Base-by-base conservation (phyloP, 2,888 invertebrate genomes). In the Cheilosia soror region DNA sequence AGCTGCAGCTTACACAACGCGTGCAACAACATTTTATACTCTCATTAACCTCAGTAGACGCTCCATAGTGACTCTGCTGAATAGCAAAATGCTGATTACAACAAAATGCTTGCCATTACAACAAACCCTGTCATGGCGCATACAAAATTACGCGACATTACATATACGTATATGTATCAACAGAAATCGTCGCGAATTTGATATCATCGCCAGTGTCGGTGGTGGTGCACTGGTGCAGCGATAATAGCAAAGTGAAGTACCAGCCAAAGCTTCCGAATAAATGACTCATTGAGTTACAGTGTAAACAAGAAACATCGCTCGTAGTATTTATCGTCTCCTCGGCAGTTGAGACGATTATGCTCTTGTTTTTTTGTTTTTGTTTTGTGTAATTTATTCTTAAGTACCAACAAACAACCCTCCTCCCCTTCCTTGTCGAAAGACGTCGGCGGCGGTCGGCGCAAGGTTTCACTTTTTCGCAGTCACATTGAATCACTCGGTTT, bases 251-350 rank as follows among this genome's bases (percentile, higher is more conserved):
- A 73, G 72, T 73, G 68, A 68, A 73, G 83, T 73, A 83, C 27
- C 77, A 60, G 71, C 69, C 31, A 71, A 75, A 84, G 84, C 84
- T 84, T 71, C 80, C 75, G 75, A 84, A 79, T 80, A 80, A 11
- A 79, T 84, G 84, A 84, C 65, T 84, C 84, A 84, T 84, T 80
- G 75, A 76, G 71, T 40, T 47, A 11, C 40, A 76, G 75, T 84
- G 75, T 76, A 84, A 84, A 84, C 84, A 84, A 76, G 75, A 79
- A 69, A 68, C 68, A 55, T 68, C 76, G 77, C 51, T 42, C 40
- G 31, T 65, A 69, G 63, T 63, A 68, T 73, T 79, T 73, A 69
- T 60, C 75, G 80, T 79, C 84, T 42, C 31, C 58, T 49, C 44
- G 53, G 58, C 71, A 58, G 58, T 81, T 44, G 63, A 81, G 78